A percentile compares a stretch with the other conserved stretches of the same genome.
phyloP scores from a whole-genome alignment of 2,113 vertebrate genomes.

The Osmerus eperlanus region DNA sequence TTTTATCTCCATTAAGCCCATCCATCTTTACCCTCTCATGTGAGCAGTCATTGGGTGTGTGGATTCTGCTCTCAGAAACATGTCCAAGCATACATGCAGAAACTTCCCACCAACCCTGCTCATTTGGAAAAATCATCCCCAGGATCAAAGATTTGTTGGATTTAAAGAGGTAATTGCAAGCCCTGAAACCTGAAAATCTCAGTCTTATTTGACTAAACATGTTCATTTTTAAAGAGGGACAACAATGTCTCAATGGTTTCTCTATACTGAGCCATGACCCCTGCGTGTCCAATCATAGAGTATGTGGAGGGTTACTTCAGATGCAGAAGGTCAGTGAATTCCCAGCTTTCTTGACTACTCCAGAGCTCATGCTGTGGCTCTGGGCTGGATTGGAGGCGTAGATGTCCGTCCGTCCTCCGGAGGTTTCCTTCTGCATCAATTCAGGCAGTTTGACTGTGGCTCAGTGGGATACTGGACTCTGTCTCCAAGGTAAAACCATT shows the following conservation, averaged over 20 bases:
- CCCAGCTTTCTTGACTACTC: not conserved
- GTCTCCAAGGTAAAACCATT: constrained; percentile 39
- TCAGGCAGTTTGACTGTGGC: constrained; percentile 2
- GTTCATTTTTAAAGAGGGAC: not conserved
- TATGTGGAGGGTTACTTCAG: not conserved
- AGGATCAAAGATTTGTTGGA: too few species aligned
- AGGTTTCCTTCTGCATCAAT: constrained; percentile 13
- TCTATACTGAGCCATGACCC: constrained; percentile 17
- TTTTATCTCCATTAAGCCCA: constrained; percentile 61
- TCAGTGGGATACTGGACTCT: constrained; percentile 9
- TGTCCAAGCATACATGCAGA: not conserved
- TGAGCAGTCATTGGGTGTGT: constrained; percentile 53
- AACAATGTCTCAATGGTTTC: not conserved
- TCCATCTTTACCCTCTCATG: constrained; percentile 58
- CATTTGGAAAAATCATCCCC: too few species aligned
- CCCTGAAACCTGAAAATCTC: not conserved
- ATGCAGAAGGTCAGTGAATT: constrained; percentile 8
- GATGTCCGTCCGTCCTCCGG: constrained; percentile 11
- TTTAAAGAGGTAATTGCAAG: too few species aligned
- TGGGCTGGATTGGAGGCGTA: not conserved
- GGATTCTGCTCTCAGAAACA: constrained; percentile 31
- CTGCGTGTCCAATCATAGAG: not conserved
- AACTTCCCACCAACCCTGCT: not conserved
- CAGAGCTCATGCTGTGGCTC: not conserved
- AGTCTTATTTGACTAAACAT: too few species aligned